Conservation (phyloP, 2,113 vertebrate species). For the Malurus cyaneus region DNA sequence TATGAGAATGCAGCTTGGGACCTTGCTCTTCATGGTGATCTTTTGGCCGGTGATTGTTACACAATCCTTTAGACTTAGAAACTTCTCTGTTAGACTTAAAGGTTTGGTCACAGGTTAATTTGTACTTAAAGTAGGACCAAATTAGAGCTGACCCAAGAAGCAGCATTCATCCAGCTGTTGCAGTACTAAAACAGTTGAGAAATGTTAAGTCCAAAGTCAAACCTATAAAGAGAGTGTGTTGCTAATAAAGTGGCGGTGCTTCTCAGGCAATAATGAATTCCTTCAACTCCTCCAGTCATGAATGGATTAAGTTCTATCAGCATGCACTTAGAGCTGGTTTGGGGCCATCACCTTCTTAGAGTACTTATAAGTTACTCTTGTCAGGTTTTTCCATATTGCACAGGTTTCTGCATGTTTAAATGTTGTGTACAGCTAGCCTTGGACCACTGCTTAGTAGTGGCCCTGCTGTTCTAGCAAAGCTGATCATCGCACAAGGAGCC, state of each 20-base stretch:
- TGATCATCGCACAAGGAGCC: background rate
- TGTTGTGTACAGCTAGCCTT: background rate
- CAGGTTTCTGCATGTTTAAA: background rate
- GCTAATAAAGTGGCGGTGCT: fast-evolving
- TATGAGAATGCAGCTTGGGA: background rate
- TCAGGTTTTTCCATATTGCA: background rate
- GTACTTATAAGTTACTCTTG: no score
- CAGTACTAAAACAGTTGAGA: background rate
- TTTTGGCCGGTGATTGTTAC: background rate
- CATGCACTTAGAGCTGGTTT: background rate
- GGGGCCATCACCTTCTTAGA: background rate
- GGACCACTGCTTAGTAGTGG: background rate
- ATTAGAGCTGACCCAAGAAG: background rate
- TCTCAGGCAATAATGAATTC: background rate
- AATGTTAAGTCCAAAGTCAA: background rate
- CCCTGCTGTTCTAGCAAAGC: background rate
- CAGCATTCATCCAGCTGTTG: background rate
- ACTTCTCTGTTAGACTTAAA: background rate
- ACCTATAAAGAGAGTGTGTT: background rate
- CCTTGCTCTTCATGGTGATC: background rate
- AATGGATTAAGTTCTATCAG: background rate
- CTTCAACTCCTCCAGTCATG: background rate
- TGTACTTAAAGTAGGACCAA: background rate
- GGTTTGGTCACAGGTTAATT: background rate
- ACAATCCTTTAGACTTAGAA: background rate